A percentile compares a stretch with the other conserved stretches of the same genome.
These are phyloP conservation scores for Bombus picipes DNA, from an alignment of 1,140 invertebrate genomes.

Conservation along the genomic window DNA sequence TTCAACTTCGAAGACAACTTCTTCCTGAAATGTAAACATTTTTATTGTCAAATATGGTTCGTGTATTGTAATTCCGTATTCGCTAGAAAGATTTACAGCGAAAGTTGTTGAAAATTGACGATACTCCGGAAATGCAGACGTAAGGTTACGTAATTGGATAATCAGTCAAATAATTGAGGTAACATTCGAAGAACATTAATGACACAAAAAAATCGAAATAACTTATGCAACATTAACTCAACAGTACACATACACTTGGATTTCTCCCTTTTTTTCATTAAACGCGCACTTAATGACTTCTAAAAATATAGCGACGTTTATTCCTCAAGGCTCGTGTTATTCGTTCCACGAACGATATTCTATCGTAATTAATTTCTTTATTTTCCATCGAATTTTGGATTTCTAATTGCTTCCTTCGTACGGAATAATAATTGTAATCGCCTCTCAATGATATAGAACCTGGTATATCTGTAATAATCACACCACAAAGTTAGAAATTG, in stretches of 20 bases:
- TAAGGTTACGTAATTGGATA: neutral
- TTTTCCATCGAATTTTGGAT: neutral
- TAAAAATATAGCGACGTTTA: neutral
- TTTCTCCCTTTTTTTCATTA: neutral
- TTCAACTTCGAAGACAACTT: too few species aligned
- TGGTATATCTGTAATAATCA: neutral
- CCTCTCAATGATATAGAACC: neutral
- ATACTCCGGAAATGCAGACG: neutral
- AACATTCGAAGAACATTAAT: neutral
- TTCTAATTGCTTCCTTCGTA: neutral
- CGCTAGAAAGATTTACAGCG: neutral
- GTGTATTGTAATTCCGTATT: neutral
- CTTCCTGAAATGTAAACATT: too few species aligned
- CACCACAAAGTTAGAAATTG: neutral
- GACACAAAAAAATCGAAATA: neutral
- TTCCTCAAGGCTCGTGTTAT: neutral
- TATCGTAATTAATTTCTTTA: neutral
- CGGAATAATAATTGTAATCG: neutral
- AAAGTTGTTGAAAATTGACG: neutral
- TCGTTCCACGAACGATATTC: neutral
- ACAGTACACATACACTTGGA: neutral
- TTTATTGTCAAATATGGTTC: too few species aligned
- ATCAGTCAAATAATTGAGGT: neutral
- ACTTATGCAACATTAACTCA: neutral
- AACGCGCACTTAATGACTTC: neutral